phyloP scores from a whole-genome alignment of 2,113 vertebrate genomes.

The Naja naja region DNA sequence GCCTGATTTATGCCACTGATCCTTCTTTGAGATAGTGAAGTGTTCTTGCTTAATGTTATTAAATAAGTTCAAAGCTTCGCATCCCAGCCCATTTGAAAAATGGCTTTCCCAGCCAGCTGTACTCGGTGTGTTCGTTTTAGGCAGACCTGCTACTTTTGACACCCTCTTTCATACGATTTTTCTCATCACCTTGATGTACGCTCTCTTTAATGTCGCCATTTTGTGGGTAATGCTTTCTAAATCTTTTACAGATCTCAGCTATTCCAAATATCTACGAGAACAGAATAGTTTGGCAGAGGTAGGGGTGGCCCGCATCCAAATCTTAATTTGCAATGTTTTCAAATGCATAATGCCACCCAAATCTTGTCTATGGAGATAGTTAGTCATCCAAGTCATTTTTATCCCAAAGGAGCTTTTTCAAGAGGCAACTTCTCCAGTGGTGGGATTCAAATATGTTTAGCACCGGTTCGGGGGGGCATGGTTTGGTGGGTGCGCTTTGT shows the following conservation, averaged over 20 bases:
- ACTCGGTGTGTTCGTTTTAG: conserved; percentile 33
- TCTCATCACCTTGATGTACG: background rate
- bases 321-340: background rate
- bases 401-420: no score
- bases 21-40: conserved; percentile 73
- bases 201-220: conserved; percentile 22
- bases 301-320: background rate
- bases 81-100: conserved; percentile 59
- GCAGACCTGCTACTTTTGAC: conserved; percentile 6
- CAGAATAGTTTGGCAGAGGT: background rate
- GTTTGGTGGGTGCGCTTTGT: no score
- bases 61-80: conserved; percentile 69
- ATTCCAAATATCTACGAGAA: background rate
- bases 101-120: conserved; percentile 53
- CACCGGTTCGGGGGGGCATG: no score
- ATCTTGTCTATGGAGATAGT: background rate
- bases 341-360: background rate
- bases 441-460: no score
- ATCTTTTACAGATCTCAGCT: background rate
- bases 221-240: background rate
- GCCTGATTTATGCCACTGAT: conserved; percentile 75
- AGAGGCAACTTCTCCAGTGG: no score
- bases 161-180: conserved; percentile 14
- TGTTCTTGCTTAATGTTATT: conserved; percentile 78
- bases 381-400: no score